Conservation (phyloP, 2,113 vertebrate genomes). For the Callipepla californica region DNA sequence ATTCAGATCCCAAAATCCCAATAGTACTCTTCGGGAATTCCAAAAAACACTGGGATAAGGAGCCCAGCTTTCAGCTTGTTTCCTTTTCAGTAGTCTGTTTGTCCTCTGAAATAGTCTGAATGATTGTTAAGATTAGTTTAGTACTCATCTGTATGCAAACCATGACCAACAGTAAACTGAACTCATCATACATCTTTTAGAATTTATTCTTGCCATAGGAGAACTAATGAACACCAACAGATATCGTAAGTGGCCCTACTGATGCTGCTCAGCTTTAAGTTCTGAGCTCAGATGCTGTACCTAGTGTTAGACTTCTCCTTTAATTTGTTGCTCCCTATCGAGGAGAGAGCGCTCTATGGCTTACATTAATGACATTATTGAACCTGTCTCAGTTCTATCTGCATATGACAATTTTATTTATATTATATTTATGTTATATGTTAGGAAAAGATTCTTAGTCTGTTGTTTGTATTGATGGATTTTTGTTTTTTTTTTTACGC, state of each 20-base stretch:
- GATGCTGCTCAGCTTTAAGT: background rate
- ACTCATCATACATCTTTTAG: background rate
- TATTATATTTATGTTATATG: background rate
- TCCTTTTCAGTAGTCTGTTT: background rate
- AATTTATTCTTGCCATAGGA: background rate
- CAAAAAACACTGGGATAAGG: background rate
- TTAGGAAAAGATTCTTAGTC: background rate
- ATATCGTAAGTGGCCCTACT: background rate
- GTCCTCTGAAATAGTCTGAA: background rate
- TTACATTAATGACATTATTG: slow-evolving; percentile 8
- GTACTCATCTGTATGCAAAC: background rate
- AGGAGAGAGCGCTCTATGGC: background rate
- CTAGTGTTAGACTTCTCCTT: background rate
- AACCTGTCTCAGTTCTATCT: background rate
- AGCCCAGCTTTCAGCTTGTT: background rate
- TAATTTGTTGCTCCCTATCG: background rate
- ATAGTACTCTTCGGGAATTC: background rate
- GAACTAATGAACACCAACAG: background rate
- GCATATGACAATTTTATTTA: background rate
- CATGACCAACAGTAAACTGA: background rate
- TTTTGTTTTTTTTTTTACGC: background rate
- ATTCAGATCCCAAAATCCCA: background rate
- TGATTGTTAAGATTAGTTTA: background rate
- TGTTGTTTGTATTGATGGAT: background rate
- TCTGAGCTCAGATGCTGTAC: background rate